These are phyloP conservation scores for Drosophila melanocephala DNA, from an alignment of 2,888 invertebrate genomes.

Conservation along the genomic window DNA sequence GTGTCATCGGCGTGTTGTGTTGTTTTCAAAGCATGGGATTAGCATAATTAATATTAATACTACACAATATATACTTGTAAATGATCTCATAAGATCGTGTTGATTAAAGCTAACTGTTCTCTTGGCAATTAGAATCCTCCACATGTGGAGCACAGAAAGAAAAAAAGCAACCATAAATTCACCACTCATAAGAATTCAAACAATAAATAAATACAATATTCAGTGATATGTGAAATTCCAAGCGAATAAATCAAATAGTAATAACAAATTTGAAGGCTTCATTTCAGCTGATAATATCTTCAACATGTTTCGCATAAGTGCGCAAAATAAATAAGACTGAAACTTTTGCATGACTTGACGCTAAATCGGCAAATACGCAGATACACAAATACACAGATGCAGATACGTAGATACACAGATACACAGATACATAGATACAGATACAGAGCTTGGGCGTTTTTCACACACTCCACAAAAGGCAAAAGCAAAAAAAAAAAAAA, in stretches of 20 bases:
- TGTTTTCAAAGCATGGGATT: neutral
- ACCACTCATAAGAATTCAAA: neutral
- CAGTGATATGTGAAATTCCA: conserved; percentile 23
- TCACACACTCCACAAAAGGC: conserved; percentile 60
- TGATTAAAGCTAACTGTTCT: neutral
- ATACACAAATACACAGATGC: conserved; percentile 28
- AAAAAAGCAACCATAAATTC: neutral
- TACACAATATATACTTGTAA: neutral
- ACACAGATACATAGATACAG: conserved; percentile 17
- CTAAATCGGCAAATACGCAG: conserved; percentile 22
- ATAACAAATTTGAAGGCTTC: conserved; percentile 21
- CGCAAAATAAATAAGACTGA: conserved; percentile 1
- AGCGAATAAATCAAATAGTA: neutral
- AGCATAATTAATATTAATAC: conserved; percentile 6
- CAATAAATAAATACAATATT: conserved; percentile 1
- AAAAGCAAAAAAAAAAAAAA: conserved; percentile 8
- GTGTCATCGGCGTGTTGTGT: conserved; percentile 2
- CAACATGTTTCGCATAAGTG: conserved; percentile 25
- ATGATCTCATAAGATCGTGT: conserved; percentile 40
- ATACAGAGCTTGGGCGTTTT: conserved; percentile 70
- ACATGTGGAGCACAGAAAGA: neutral
- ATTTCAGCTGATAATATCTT: conserved; percentile 34
- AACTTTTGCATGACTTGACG: conserved; percentile 15
- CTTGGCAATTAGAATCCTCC: neutral
- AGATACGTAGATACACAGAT: conserved; percentile 1